Evolutionary conservation across 2,113 vertebrate species (phyloP), one percentile per base, ranked within the genome.

Genomic region (Xiphophorus maculatus): DNA sequence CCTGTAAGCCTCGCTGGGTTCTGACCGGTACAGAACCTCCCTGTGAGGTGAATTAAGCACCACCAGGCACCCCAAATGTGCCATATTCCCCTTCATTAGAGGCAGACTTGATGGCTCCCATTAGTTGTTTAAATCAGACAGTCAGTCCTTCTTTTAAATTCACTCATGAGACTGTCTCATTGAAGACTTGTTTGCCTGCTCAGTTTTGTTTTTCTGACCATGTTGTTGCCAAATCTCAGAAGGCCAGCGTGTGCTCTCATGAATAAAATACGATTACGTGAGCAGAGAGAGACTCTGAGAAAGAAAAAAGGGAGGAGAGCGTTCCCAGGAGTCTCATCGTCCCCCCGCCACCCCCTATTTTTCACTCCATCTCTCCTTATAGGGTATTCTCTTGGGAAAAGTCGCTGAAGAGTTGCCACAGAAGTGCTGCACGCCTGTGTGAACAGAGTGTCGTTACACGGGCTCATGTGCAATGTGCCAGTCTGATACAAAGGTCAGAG

Each of bases 241-340:
- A 77, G 79, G 63, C n/a, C 32, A 29, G 62, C 66, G 66, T 87
- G 87, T 88, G 87, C 88, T 77, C 73, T 92, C 87, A 91, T 91
- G 87, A 93, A 92, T 91, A 88, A 90, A 93, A 93, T 77, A 84
- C 82, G 88, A 94, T 94, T 93, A 93, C 17, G 61, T 78, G 84
- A 48, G 71, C 54, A 76, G 70, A 72, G 63, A 68, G 29, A 19
- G 69, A 74, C 13, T 0, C 32, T 71, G 44, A 66, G 60, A 74
- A n/a, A 60, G 10, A 48, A 30, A 67, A 66, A 69, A 14, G n/a
- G 65, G 30, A 19, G 64, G 62, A 42, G 15, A 66, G 65, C 17
- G 66, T 81, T 85, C 81, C 80, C 77, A 76, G 33, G 80, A 81
- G 77, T 77, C 14, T 77, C 74, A 78, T 71, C 66, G 40, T 80